Conservation (phyloP, 2,888 invertebrate genomes). For the Coleophora deauratella region DNA sequence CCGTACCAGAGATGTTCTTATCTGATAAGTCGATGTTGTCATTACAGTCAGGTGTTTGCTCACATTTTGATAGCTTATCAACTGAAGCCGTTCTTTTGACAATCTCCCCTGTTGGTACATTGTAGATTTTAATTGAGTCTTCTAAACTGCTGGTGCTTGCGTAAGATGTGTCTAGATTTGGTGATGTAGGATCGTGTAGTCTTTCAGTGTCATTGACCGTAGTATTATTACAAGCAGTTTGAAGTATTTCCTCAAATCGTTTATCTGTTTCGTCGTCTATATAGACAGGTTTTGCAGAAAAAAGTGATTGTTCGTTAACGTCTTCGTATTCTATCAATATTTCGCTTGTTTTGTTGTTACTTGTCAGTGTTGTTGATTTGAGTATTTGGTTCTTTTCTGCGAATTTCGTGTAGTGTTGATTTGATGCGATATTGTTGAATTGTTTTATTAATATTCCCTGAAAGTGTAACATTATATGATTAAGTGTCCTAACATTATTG, state of each 20-base stretch:
- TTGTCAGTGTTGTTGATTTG: constrained; percentile 14
- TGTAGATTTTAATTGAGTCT: constrained; percentile 69
- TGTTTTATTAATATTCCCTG: constrained; percentile 68
- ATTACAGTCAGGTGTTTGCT: constrained; percentile 40
- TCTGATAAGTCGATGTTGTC: constrained; percentile 56
- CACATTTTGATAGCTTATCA: constrained; percentile 61
- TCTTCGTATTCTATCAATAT: constrained; percentile 64
- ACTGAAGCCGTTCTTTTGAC: constrained; percentile 51
- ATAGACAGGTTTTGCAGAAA: constrained; percentile 46
- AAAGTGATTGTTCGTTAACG: constrained; percentile 39
- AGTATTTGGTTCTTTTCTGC: constrained; percentile 29
- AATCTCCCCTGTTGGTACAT: constrained; percentile 66
- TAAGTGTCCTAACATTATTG: too few species aligned
- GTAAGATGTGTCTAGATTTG: constrained; percentile 47
- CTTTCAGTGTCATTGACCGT: constrained; percentile 24
- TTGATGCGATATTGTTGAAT: constrained; percentile 59
- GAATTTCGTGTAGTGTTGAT: constrained; percentile 55
- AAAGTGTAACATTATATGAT: constrained; percentile 28
- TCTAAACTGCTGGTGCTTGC: constrained; percentile 64
- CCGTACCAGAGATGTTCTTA: constrained; percentile 45
- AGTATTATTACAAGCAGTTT: constrained; percentile 38
- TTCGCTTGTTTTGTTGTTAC: constrained; percentile 37
- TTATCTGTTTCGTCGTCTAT: constrained; percentile 55
- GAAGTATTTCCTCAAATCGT: constrained; percentile 56
- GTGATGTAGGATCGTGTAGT: constrained; percentile 40